phyloP scores from a whole-genome alignment of 2,797 vertebrate species.

The Microcaecilia unicolor region DNA sequence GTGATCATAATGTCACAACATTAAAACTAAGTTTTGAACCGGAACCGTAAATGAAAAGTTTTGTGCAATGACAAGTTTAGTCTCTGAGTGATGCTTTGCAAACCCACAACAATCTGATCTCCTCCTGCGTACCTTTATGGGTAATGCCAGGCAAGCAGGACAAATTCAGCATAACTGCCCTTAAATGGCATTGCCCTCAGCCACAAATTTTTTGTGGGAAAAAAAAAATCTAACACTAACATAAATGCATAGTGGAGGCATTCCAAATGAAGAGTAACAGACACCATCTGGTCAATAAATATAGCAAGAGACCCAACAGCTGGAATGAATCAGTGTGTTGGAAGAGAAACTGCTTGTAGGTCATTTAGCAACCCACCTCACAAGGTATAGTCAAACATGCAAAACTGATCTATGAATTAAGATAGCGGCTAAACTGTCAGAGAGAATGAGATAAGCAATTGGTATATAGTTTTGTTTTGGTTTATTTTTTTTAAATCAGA shows the following conservation, averaged over 20 bases:
- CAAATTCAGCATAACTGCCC: slow-evolving; percentile 21
- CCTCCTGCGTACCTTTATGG: slow-evolving; percentile 25
- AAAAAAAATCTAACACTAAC: background rate
- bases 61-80: slow-evolving; percentile 24
- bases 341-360: slow-evolving; percentile 15
- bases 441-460: background rate
- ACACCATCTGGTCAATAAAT: slow-evolving; percentile 21
- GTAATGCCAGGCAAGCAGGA: slow-evolving; percentile 14
- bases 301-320: slow-evolving; percentile 28
- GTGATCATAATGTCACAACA: too few species aligned
- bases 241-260: background rate
- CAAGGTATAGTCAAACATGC: slow-evolving; percentile 17
- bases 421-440: background rate
- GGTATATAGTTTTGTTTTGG: background rate
- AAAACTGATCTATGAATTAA: too few species aligned
- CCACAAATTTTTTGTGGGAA: background rate
- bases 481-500: slow-evolving; percentile 5
- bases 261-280: background rate
- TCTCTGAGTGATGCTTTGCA: slow-evolving; percentile 8
- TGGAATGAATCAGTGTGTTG: slow-evolving; percentile 35
- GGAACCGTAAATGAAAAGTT: slow-evolving; percentile 6
- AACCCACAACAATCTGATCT: slow-evolving; percentile 28
- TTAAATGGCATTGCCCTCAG: slow-evolving; percentile 15
- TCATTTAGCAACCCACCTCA: slow-evolving; percentile 24
- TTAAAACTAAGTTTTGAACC: slow-evolving; percentile 7